These are phyloP conservation scores for Formica aserva DNA, from an alignment of 2,888 invertebrate species.

Conservation along the genomic window DNA sequence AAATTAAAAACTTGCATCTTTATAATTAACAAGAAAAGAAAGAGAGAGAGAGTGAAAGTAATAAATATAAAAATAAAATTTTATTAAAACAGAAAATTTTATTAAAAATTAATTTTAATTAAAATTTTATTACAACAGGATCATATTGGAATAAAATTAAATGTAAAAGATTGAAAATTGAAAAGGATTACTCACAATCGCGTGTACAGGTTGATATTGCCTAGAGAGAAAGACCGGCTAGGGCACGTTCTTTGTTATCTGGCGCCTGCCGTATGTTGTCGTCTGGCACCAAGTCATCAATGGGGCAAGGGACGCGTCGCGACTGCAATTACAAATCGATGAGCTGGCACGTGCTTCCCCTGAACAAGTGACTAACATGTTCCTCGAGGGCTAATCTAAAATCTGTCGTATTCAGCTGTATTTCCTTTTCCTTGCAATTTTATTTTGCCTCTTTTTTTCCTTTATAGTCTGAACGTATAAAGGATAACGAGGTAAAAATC, in stretches of 20 bases:
- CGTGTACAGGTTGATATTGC: neutral
- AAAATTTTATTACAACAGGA: neutral
- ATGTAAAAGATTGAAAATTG: neutral
- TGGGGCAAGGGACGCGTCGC: constrained; percentile 14
- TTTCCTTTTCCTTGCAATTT: neutral
- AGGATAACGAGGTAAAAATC: neutral
- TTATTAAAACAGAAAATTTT: neutral
- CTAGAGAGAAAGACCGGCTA: neutral
- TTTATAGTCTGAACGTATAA: neutral
- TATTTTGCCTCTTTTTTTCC: neutral
- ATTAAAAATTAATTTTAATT: too few species aligned
- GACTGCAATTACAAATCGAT: constrained; percentile 40
- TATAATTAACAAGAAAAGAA: neutral
- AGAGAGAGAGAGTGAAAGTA: neutral
- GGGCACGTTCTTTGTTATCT: constrained; percentile 41
- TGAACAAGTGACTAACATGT: constrained; percentile 14
- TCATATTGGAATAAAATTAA: neutral
- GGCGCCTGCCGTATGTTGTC: constrained; percentile 26
- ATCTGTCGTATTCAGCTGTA: neutral
- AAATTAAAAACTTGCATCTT: neutral
- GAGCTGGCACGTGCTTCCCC: constrained; percentile 40
- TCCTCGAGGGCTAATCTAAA: neutral
- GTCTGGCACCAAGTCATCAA: constrained; percentile 14
- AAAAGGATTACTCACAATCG: neutral
- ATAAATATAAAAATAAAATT: neutral